Evolutionary conservation across 2,113 vertebrate genomes (phyloP).

Genomic region (Candoia aspera): DNA sequence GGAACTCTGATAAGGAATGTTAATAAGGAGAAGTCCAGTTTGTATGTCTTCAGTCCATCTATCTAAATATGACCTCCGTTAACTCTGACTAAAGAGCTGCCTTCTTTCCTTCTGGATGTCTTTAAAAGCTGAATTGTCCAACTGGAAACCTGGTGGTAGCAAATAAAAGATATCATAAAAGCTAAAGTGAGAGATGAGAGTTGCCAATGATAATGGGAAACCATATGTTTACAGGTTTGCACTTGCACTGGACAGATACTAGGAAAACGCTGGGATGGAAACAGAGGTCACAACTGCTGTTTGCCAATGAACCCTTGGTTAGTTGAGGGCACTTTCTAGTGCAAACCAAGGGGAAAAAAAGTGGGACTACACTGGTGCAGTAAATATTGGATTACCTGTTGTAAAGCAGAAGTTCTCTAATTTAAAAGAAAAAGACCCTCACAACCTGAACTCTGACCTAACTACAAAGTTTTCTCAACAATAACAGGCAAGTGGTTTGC

Average conservation of each 20-base stretch:
- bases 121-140: not conserved
- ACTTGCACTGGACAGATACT: not conserved
- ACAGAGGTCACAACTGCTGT: not conserved
- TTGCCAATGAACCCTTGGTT: not conserved
- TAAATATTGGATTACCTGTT: not conserved
- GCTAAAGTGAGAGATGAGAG: not conserved
- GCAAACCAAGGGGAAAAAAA: no score
- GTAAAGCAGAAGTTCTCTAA: not conserved
- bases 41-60: not conserved
- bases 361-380: not conserved
- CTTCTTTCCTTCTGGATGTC: not conserved
- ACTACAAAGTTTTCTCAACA: not conserved
- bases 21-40: not conserved
- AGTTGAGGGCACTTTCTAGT: not conserved
- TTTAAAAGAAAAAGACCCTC: not conserved
- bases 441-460: not conserved
- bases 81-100: not conserved
- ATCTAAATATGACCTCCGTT: not conserved
- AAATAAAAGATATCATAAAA: not conserved
- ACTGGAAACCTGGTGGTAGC: not conserved
- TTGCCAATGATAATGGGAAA: not conserved
- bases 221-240: not conserved
- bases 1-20: not conserved
- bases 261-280: not conserved
- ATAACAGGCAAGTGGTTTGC: not conserved